Conservation (phyloP, 2,797 vertebrate genomes). For the Capromys pilorides region DNA sequence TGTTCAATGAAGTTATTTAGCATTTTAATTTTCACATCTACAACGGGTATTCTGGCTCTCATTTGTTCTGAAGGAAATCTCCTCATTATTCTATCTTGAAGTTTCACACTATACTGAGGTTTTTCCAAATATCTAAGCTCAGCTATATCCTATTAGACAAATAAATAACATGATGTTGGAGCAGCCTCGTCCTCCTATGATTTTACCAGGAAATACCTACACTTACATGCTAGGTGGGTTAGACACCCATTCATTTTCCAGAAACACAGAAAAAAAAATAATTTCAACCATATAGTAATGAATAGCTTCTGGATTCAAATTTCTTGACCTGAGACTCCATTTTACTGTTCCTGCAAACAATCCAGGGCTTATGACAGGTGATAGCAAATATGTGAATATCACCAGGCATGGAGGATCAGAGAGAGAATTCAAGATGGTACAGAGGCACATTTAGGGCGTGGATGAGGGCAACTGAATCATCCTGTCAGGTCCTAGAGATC, state of each 20-base stretch:
- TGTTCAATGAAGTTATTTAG: background rate
- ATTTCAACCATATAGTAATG: constrained; percentile 13
- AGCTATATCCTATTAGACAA: background rate
- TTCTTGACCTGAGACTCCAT: background rate
- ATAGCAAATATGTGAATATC: background rate
- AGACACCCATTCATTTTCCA: constrained; percentile 42
- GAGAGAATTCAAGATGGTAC: background rate
- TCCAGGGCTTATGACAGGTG: background rate
- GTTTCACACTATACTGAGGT: too few species aligned
- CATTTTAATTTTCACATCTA: background rate
- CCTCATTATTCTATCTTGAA: background rate
- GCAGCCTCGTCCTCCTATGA: background rate
- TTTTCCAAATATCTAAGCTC: background rate
- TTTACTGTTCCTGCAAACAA: constrained; percentile 37
- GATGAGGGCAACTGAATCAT: background rate
- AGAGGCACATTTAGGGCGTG: accelerated
- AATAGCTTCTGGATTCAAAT: constrained; percentile 1
- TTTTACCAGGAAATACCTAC: background rate
- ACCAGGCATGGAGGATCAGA: accelerated
- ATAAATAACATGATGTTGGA: background rate
- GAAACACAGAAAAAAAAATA: background rate
- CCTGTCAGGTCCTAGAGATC: background rate
- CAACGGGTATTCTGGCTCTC: background rate
- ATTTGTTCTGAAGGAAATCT: background rate
- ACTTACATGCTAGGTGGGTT: background rate